These are phyloP conservation scores for Aproaerema taeniolella DNA, from an alignment of 2,888 invertebrate species.

Conservation along the genomic window DNA sequence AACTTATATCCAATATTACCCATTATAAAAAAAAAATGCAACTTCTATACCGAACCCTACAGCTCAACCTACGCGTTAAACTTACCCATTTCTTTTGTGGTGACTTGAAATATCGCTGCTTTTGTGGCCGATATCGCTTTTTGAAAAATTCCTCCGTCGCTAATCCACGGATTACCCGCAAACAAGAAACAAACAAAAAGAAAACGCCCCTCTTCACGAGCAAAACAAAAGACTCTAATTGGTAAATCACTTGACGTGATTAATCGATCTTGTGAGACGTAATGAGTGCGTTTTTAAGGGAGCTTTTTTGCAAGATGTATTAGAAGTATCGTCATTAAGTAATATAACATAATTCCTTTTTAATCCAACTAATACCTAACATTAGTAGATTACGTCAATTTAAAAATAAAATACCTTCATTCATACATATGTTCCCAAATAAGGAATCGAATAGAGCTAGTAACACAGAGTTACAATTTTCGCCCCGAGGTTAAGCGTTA, in stretches of 20 bases:
- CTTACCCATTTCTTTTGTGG: constrained; percentile 4
- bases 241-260: constrained; percentile 28
- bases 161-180: constrained; percentile 27
- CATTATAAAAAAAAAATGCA: neutral
- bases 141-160: constrained; percentile 25
- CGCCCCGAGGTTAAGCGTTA: no score
- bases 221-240: constrained; percentile 25
- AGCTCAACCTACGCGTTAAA: neutral
- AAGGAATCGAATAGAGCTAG: no score
- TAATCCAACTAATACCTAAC: neutral
- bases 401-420: no score
- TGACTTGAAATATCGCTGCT: constrained; percentile 10
- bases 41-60: neutral
- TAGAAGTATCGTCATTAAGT: neutral
- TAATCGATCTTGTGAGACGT: constrained; percentile 14
- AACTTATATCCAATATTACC: neutral
- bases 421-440: no score
- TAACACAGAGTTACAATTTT: no score
- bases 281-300: neutral
- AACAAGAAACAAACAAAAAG: constrained; percentile 31
- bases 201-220: constrained; percentile 16
- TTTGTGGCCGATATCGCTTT: constrained; percentile 31
- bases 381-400: no score
- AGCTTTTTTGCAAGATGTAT: neutral
- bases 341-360: neutral